Percentiles rank a stretch among this genome's conserved stretches.
phyloP scores from a whole-genome alignment of 2,113 vertebrate species.

The Lates calcarifer region DNA sequence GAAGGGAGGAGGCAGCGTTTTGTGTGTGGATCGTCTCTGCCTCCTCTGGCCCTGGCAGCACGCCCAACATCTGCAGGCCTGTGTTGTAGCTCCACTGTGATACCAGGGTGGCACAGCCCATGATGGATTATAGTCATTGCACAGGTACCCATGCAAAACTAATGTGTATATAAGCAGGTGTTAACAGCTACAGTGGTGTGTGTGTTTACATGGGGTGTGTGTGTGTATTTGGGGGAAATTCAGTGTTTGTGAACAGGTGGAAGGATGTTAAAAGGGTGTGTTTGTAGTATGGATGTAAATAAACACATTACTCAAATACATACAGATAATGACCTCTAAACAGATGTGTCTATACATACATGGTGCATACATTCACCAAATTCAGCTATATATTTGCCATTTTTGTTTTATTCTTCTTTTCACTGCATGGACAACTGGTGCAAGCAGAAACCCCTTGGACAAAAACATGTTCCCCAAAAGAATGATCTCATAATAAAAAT shows the following conservation, averaged over 20 bases:
- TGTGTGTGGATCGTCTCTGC: constrained; percentile 61
- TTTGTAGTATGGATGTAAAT: constrained; percentile 27
- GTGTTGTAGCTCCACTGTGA: constrained; percentile 65
- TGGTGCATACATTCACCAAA: neutral
- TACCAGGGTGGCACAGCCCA: constrained; percentile 65
- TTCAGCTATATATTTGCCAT: neutral
- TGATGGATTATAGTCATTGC: constrained; percentile 83
- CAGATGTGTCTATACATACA: neutral
- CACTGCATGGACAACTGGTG: neutral
- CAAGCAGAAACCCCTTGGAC: neutral
- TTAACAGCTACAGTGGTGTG: constrained; percentile 73
- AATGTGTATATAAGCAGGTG: constrained; percentile 82
- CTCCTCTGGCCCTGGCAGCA: constrained; percentile 67
- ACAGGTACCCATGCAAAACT: constrained; percentile 81
- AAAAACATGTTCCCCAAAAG: neutral
- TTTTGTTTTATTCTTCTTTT: neutral
- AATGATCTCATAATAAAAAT: constrained; percentile 15
- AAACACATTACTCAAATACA: constrained; percentile 20
- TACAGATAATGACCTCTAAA: neutral
- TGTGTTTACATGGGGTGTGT: constrained; percentile 55
- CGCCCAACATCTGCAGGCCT: constrained; percentile 80
- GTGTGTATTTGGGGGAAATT: constrained; percentile 23
- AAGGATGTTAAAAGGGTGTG: constrained; percentile 32
- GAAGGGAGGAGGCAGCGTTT: constrained; percentile 54
- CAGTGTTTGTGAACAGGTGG: constrained; percentile 44